Evolutionary conservation across 2,797 vertebrate genomes (phyloP), one percentile per base, ranked within the genome.

Genomic region (Acridotheres tristis): DNA sequence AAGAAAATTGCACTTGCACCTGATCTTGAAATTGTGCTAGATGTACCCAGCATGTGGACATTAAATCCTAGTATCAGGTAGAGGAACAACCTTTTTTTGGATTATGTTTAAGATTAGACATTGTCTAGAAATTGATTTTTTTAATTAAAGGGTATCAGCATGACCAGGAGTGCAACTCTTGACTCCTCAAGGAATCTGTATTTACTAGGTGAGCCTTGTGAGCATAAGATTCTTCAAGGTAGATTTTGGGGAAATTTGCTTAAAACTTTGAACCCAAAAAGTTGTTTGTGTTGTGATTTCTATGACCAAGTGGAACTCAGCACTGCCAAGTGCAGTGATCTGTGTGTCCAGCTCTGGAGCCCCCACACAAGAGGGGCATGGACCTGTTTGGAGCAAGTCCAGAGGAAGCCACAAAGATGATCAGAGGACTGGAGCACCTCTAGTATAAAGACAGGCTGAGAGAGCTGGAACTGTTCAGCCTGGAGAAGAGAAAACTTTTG

Each of bases 291-390:
- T 2, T 65, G 19, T 73, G 32, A 42, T 77, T 80, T 82, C 53
- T 62, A 7, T 22, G 51, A 9, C 34, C 3, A 1, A 26, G 10
- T 9, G 13, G 50, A 34, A 21, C 32, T 81, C 66, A 68, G 19
- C 17, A 9, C 30, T 40, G 19, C 27, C 32, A 38, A 76, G n/a
- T 58, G 10, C 47, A 58, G 10, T 3, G 3, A 15, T 27, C 21
- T 7, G 5, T 22, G 36, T 65, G 55, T 40, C 36, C 42, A 17
- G 13, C 27, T 50, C 19, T 43, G 27, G 36, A 19, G 1, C 1
- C 6, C 11, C 4, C 50, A 6, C 8, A 16, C 1, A 15, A 21
- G 36, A 27, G 62, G 16, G 19, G 32, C 0, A 0, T 25, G 9
- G 23, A 43, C 8, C 11, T 82, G 11, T 42, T 43, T 55, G 55